Percentiles rank a stretch among this genome's conserved stretches.
These are phyloP conservation scores for Nothura maculosa DNA, from an alignment of 2,797 vertebrate genomes.

Conservation along the genomic window DNA sequence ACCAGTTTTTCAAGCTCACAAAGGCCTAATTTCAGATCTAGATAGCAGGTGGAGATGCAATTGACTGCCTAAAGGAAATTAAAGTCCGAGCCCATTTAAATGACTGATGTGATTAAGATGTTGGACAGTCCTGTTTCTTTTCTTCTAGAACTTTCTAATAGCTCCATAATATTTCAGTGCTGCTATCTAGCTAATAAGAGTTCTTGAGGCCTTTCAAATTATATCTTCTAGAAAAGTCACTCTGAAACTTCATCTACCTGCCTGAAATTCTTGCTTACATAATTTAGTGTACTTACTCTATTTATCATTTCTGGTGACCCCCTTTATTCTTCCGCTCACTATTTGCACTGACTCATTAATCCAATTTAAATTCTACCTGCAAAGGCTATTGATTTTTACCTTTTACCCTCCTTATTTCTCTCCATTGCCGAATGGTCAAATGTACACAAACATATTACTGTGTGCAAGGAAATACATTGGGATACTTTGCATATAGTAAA, in stretches of 20 bases:
- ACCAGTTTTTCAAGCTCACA: conserved; percentile 34
- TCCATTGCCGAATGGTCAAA: not conserved
- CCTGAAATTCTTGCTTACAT: not conserved
- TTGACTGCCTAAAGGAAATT: conserved; percentile 21
- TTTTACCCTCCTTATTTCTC: not conserved
- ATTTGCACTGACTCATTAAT: not conserved
- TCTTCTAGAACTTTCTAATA: not conserved
- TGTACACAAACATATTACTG: not conserved
- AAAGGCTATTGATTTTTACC: not conserved
- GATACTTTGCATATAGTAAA: not conserved
- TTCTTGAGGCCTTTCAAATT: not conserved
- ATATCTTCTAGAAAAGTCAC: not conserved
- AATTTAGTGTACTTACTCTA: not conserved
- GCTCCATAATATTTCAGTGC: not conserved
- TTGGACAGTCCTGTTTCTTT: conserved; percentile 28
- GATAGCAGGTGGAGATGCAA: not conserved
- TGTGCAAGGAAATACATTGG: not conserved
- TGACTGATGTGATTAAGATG: conserved; percentile 1
- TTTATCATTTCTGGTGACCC: not conserved
- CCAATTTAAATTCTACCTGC: not conserved
- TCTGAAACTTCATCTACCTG: not conserved
- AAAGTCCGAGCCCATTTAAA: conserved; percentile 18
- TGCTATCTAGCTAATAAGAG: not conserved
- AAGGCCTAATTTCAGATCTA: conserved; percentile 52
- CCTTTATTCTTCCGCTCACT: not conserved